Conservation (phyloP, 2,113 vertebrate species). For the Eulemur rufifrons region DNA sequence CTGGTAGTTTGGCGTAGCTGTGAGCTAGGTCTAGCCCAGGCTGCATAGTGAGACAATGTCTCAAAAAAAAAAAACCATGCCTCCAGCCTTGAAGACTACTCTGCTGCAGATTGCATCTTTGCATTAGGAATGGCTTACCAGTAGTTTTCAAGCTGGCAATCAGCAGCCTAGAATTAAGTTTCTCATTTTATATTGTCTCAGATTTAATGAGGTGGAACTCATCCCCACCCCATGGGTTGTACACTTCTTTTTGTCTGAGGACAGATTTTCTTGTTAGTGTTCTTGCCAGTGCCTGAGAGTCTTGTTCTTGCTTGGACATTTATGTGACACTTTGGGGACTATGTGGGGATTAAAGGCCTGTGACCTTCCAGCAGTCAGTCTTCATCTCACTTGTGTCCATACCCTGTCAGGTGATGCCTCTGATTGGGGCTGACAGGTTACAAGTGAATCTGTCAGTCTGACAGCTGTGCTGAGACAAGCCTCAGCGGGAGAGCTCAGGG, state of each 20-base stretch:
- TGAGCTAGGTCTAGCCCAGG: too few relatives aligned
- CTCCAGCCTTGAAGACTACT: background rate
- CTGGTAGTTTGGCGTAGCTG: too few relatives aligned
- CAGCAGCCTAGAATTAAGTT: constrained; percentile 35
- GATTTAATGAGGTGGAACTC: constrained; percentile 28
- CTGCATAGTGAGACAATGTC: too few relatives aligned
- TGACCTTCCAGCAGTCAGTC: constrained; percentile 32
- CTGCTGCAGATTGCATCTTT: constrained; percentile 2
- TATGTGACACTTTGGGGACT: constrained; percentile 19
- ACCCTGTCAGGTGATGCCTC: constrained; percentile 4
- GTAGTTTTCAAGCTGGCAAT: background rate
- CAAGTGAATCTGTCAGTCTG: constrained; percentile 39
- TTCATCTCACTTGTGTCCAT: constrained; percentile 22
- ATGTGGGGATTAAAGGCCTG: constrained; percentile 3
- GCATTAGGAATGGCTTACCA: background rate
- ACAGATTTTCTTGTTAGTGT: constrained; percentile 46
- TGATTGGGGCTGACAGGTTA: constrained; percentile 42
- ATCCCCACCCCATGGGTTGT: background rate
- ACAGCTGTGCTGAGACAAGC: constrained; percentile 18
- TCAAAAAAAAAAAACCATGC: too few relatives aligned
- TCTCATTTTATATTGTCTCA: constrained; percentile 32
- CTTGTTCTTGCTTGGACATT: constrained; percentile 8
- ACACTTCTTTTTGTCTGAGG: constrained; percentile 27
- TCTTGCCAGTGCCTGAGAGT: background rate
- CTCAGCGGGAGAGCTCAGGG: background rate